These are phyloP conservation scores for Lacanobia oleracea DNA, from an alignment of 2,888 invertebrate species.

Conservation along the genomic window DNA sequence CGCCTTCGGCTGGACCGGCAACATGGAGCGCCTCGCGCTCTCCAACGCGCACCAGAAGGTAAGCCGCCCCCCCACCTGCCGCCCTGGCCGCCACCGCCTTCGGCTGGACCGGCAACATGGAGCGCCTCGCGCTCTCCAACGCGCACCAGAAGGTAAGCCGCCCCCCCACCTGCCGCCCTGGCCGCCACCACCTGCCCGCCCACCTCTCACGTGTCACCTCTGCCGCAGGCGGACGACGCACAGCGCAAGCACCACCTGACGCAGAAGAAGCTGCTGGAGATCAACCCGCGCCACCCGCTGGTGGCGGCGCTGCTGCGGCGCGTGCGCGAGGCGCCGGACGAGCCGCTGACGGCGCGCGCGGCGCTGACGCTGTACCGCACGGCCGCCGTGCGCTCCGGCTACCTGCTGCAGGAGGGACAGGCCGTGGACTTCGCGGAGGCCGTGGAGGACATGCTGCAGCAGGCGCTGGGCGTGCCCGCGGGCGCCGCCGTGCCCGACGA, in stretches of 20 bases:
- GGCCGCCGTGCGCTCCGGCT: constrained; percentile 95
- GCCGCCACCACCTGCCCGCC: too few relatives aligned
- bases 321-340: constrained; percentile 94
- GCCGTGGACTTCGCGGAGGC: constrained; percentile 95
- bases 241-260: constrained; percentile 96
- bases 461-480: constrained; percentile 94
- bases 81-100: constrained; percentile 75
- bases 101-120: constrained; percentile 98
- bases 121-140: constrained; percentile 97
- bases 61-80: constrained; percentile 91
- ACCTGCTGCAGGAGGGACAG: constrained; percentile 92
- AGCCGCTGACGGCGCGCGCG: constrained; percentile 95
- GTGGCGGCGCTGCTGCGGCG: constrained; percentile 96
- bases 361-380: constrained; percentile 96
- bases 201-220: too few relatives aligned
- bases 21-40: constrained; percentile 99
- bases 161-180: too few relatives aligned
- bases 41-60: constrained; percentile 99
- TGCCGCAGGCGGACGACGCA: constrained; percentile 95
- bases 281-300: constrained; percentile 99
- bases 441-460: constrained; percentile 97
- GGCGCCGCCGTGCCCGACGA: constrained; percentile 90
- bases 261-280: constrained; percentile 99
- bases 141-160: constrained; percentile 90
- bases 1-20: constrained; percentile 99